Evolutionary conservation across 2,797 vertebrate species (phyloP).

Genomic region (Phoebastria nigripes): DNA sequence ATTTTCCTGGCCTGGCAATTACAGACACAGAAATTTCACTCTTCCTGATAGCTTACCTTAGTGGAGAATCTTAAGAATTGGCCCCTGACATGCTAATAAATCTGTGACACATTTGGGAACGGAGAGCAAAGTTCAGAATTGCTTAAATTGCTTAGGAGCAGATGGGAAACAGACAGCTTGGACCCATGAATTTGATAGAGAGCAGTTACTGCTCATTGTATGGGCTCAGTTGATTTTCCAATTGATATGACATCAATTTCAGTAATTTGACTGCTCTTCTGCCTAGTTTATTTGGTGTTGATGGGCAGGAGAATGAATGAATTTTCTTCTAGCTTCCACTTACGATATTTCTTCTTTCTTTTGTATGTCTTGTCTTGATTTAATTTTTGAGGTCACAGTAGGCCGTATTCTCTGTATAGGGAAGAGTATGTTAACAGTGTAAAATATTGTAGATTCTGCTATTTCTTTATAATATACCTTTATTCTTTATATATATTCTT

Average conservation of each 20-base stretch:
- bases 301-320: constrained; percentile 37
- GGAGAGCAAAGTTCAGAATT: constrained; percentile 66
- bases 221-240: constrained; percentile 46
- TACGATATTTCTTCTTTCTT: not conserved
- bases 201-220: constrained; percentile 57
- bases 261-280: constrained; percentile 63
- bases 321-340: constrained; percentile 4
- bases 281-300: constrained; percentile 33
- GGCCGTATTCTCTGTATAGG: not conserved
- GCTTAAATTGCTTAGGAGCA: constrained; percentile 70
- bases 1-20: constrained; percentile 21
- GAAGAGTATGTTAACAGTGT: not conserved
- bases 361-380: not conserved
- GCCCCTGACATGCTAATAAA: constrained; percentile 57
- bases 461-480: not conserved
- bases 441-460: not conserved
- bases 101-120: constrained; percentile 38
- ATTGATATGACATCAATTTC: constrained; percentile 67
- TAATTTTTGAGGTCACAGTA: not conserved
- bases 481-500: not conserved
- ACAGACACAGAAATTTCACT: constrained; percentile 55
- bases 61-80: constrained; percentile 54
- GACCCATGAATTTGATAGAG: constrained; percentile 47
- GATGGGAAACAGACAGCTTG: constrained; percentile 63
- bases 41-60: constrained; percentile 55